A percentile compares a stretch with the other conserved stretches of the same genome.
phyloP scores from a whole-genome alignment of 2,797 vertebrate genomes.

The Schizopygopsis malacanthus region DNA sequence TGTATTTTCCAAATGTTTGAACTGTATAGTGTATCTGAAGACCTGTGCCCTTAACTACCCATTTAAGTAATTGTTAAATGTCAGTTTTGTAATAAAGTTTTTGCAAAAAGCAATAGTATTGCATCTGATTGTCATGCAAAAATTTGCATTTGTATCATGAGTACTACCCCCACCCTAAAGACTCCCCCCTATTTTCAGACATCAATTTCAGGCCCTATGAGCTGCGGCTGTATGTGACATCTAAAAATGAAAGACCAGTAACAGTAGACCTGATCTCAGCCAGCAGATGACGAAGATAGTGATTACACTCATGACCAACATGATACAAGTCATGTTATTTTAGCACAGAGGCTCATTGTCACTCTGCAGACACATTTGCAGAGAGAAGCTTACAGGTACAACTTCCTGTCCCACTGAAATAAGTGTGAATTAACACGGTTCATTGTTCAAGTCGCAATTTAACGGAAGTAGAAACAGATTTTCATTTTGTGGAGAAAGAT shows the following conservation, averaged over 20 bases:
- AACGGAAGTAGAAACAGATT: background rate
- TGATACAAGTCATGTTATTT: background rate
- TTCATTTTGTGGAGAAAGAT: background rate
- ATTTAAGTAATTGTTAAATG: background rate
- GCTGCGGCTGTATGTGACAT: background rate
- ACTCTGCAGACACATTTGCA: background rate
- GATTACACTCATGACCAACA: background rate
- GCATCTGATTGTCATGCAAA: background rate
- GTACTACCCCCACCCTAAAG: background rate
- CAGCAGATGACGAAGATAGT: background rate
- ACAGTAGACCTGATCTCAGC: background rate
- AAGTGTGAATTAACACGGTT: background rate
- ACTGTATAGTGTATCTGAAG: background rate
- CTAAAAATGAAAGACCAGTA: background rate
- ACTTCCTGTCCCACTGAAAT: background rate
- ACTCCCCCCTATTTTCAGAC: background rate
- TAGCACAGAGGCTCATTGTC: constrained; percentile 6
- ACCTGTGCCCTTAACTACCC: background rate
- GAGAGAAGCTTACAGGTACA: background rate
- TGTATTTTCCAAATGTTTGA: background rate
- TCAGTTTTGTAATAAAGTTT: background rate
- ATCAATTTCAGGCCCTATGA: background rate
- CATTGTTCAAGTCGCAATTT: background rate
- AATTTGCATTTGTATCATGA: background rate
- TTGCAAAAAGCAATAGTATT: background rate